Conservation (phyloP, 2,113 vertebrate species). For the Catagonus wagneri region DNA sequence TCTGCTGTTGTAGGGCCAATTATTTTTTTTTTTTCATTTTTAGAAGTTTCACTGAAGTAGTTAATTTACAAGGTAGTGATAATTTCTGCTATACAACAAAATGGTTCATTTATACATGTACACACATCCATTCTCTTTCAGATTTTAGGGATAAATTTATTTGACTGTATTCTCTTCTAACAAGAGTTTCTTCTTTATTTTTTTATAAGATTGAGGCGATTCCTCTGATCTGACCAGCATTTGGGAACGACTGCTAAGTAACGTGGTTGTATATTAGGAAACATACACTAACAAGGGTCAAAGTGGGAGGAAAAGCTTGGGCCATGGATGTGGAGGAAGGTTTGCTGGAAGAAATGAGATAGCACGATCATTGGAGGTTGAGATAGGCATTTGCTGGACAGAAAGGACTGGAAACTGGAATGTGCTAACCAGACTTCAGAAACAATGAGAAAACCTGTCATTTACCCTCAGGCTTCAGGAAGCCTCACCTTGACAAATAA, state of each 20-base stretch:
- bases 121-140: no score
- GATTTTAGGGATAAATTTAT: neutral
- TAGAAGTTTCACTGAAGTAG: no score
- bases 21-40: no score
- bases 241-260: neutral
- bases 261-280: neutral
- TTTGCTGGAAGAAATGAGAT: neutral
- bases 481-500: neutral
- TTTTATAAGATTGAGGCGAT: neutral
- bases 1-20: neutral
- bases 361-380: no score
- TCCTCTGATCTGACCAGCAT: neutral
- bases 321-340: neutral
- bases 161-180: neutral
- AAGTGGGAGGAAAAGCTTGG: neutral
- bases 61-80: no score
- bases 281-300: accelerated
- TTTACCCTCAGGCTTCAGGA: neutral
- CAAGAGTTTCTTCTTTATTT: neutral
- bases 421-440: neutral
- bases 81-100: no score
- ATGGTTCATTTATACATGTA: no score
- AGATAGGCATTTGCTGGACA: neutral
- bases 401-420: neutral
- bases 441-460: neutral